Percentiles rank a stretch among this genome's conserved stretches.
Evolutionary conservation across 2,888 invertebrate species (phyloP).

Genomic region (Latrodectus hesperus): DNA sequence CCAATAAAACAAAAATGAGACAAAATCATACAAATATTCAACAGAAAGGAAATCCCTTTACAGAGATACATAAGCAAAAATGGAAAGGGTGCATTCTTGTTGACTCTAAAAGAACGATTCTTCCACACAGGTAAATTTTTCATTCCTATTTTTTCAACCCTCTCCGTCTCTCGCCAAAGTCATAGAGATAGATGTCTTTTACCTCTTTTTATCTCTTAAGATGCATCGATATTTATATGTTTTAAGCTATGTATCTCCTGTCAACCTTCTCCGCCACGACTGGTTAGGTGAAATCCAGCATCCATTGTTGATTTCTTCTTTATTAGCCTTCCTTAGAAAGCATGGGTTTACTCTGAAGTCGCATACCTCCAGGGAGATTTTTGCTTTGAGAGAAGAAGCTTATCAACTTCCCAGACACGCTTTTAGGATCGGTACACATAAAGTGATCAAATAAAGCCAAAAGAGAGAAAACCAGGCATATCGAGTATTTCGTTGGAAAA

Average conservation of each 20-base stretch:
- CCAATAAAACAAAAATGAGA: not conserved
- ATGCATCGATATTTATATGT: slow-evolving; percentile 29
- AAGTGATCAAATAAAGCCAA: too few relatives aligned
- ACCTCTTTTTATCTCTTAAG: not conserved
- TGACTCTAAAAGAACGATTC: slow-evolving; percentile 47
- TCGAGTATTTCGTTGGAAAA: too few relatives aligned
- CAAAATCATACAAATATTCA: slow-evolving; percentile 50
- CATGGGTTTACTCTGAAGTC: not conserved
- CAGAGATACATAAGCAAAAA: slow-evolving; percentile 43
- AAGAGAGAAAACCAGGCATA: too few relatives aligned
- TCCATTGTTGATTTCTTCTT: slow-evolving; percentile 7
- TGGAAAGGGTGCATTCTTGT: slow-evolving; percentile 31
- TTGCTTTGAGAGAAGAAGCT: too few relatives aligned
- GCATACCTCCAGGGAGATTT: too few relatives aligned
- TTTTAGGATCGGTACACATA: too few relatives aligned
- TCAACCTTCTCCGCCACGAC: not conserved
- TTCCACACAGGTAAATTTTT: slow-evolving; percentile 53
- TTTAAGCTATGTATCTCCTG: slow-evolving; percentile 7
- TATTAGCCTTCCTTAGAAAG: not conserved
- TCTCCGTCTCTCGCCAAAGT: slow-evolving; percentile 14
- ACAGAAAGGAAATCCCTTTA: slow-evolving; percentile 57
- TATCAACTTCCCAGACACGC: too few relatives aligned
- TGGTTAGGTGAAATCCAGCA: not conserved
- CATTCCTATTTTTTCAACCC: slow-evolving; percentile 44
- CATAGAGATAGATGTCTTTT: slow-evolving; percentile 19